phyloP scores from a whole-genome alignment of 2,888 invertebrate species.

The Theristus sp. region DNA sequence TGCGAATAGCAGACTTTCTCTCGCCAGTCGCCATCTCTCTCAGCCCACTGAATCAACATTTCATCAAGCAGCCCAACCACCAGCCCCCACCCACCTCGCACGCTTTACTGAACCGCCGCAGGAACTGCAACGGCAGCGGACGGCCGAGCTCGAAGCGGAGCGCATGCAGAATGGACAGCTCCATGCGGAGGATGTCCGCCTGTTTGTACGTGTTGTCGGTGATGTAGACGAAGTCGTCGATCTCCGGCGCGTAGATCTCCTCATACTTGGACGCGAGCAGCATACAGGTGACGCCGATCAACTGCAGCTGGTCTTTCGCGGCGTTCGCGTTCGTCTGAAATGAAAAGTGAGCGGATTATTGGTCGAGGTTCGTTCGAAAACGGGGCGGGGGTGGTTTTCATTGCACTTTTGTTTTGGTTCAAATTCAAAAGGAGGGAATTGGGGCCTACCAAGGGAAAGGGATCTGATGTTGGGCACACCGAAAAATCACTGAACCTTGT shows the following conservation, averaged over 20 bases:
- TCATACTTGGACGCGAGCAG: conserved; percentile 83
- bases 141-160: conserved; percentile 62
- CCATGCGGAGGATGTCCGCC: conserved; percentile 42
- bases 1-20: too few relatives aligned
- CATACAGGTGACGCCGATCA: conserved; percentile 49
- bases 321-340: not conserved
- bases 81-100: conserved; percentile 35
- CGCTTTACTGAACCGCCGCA: conserved; percentile 47
- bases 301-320: not conserved
- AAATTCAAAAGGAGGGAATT: too few relatives aligned
- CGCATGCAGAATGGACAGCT: conserved; percentile 52
- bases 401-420: too few relatives aligned
- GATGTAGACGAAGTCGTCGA: conserved; percentile 70
- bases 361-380: not conserved
- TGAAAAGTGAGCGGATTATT: not conserved
- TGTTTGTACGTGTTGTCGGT: conserved; percentile 62
- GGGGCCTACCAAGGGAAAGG: too few relatives aligned
- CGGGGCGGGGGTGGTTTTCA: too few relatives aligned
- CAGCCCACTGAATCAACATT: too few relatives aligned
- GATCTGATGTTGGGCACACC: too few relatives aligned
- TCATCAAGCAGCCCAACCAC: too few relatives aligned
- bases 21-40: too few relatives aligned
- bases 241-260: conserved; percentile 70
- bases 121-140: conserved; percentile 69
- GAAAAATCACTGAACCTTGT: too few relatives aligned